Base-by-base conservation (phyloP, 2,888 invertebrate genomes). In the Dicyrtoma fusca region DNA sequence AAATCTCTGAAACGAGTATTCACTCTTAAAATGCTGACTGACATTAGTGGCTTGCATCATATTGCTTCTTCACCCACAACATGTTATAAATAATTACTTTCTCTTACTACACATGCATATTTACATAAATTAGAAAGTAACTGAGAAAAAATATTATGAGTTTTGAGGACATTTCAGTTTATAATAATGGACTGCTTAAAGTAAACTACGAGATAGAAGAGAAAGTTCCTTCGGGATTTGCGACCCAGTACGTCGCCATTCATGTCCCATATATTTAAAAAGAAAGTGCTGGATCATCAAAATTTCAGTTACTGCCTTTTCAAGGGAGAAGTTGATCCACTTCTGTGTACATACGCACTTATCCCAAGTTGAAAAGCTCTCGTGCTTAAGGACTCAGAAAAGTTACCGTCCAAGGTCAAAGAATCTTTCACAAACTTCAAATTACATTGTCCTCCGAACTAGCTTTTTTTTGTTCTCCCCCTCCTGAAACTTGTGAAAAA, bases 221-320 rank as follows among this genome's bases (percentile, higher is more conserved):
- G 8, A 34, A 34, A 34, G 34, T 34, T 34, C 34, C 34, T 34
- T 34, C 34, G 3, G 34, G 8, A 34, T 34, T 34, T 34, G 34
- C 34, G 34, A 34, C 34, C 57, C 10, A 17, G 26, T 10, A 49
- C 11, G 25, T 57, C 57, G 8, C 11, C 26, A 57, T 57, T 57
- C 14, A 10, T 13, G 14, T 57, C 57, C 23, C 25, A 57, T 21
- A 57, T 23, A 21, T 57, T 57, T 53, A 17, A 17, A 14, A 25
- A 23, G 25, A 26, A 57, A 26, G 53, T 57, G 57, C 57, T 25
- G 61, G 42, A 42, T 61, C 25, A 42, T 44, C 19, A 61, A 61
- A 61, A 44, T 42, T 34, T 34, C 34, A 5, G 34, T 34, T 34
- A 34, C 34, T 5, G 34, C 34, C 34, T 34, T 34, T 34, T 34